Percentiles rank a stretch among this genome's conserved stretches.
Conservation (phyloP, 1,140 invertebrate genomes). For the Saccostrea echinata region DNA sequence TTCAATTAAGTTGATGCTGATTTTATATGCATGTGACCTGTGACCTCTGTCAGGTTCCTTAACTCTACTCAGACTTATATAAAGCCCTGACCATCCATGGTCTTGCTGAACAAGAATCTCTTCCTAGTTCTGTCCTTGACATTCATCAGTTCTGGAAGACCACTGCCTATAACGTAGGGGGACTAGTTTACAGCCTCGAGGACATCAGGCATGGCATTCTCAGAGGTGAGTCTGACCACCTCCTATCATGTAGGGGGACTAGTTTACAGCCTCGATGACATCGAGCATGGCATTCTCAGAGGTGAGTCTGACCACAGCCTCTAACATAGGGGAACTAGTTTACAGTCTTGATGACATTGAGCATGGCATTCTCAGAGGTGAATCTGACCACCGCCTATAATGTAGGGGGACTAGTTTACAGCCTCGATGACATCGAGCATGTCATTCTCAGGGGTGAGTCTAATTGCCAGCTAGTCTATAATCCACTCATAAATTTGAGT, state of each 20-base stretch:
- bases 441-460: slow-evolving; percentile 78
- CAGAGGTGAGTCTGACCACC: slow-evolving; percentile 76
- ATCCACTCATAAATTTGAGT: too few species aligned
- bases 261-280: slow-evolving; percentile 78
- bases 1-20: too few species aligned
- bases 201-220: slow-evolving; percentile 80
- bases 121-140: slow-evolving; percentile 76
- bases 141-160: slow-evolving; percentile 78
- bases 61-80: slow-evolving; percentile 71
- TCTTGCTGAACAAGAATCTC: slow-evolving; percentile 64
- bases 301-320: slow-evolving; percentile 73
- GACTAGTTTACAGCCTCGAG: slow-evolving; percentile 75
- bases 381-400: slow-evolving; percentile 72
- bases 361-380: slow-evolving; percentile 79
- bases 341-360: slow-evolving; percentile 80
- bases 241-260: slow-evolving; percentile 76
- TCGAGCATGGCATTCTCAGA: slow-evolving; percentile 80
- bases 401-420: slow-evolving; percentile 74
- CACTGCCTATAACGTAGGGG: slow-evolving; percentile 77
- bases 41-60: slow-evolving; percentile 45
- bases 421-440: slow-evolving; percentile 80
- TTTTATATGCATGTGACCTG: not conserved
- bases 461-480: not conserved
- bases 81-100: slow-evolving; percentile 79
- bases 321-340: slow-evolving; percentile 74